phyloP scores from a whole-genome alignment of 2,888 invertebrate genomes.

The Drosophila heteroneura region DNA sequence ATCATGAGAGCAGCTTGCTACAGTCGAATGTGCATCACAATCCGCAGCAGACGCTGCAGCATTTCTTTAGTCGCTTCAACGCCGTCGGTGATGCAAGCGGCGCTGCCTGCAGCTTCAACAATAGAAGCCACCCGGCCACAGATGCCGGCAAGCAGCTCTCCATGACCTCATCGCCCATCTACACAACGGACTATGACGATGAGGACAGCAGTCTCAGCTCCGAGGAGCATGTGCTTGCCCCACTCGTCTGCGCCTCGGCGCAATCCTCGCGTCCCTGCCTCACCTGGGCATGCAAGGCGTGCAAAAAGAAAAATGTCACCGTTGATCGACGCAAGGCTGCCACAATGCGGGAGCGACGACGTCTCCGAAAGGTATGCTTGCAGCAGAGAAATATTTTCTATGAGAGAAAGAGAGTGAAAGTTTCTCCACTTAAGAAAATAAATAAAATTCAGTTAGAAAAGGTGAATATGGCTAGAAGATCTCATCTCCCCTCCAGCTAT shows the following conservation, averaged over 20 bases:
- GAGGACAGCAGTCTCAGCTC: slow-evolving; percentile 85
- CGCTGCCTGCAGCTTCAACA: slow-evolving; percentile 48
- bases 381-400: background rate
- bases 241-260: slow-evolving; percentile 85
- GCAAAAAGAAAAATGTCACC: slow-evolving; percentile 97
- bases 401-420: background rate
- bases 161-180: slow-evolving; percentile 82
- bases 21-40: slow-evolving; percentile 55
- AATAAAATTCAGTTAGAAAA: background rate
- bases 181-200: slow-evolving; percentile 85
- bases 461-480: background rate
- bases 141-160: slow-evolving; percentile 64
- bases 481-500: background rate
- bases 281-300: slow-evolving; percentile 98
- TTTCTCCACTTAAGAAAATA: background rate
- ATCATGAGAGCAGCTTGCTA: slow-evolving; percentile 27
- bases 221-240: slow-evolving; percentile 85
- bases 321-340: slow-evolving; percentile 99
- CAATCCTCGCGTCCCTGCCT: slow-evolving; percentile 90
- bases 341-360: slow-evolving; percentile 95
- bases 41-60: slow-evolving; percentile 78
- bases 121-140: slow-evolving; percentile 43
- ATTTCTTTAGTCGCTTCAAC: slow-evolving; percentile 79
- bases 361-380: slow-evolving; percentile 94
- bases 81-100: slow-evolving; percentile 71